Base-by-base conservation (phyloP, 2,797 vertebrate genomes). In the Loriculus beryllinus region DNA sequence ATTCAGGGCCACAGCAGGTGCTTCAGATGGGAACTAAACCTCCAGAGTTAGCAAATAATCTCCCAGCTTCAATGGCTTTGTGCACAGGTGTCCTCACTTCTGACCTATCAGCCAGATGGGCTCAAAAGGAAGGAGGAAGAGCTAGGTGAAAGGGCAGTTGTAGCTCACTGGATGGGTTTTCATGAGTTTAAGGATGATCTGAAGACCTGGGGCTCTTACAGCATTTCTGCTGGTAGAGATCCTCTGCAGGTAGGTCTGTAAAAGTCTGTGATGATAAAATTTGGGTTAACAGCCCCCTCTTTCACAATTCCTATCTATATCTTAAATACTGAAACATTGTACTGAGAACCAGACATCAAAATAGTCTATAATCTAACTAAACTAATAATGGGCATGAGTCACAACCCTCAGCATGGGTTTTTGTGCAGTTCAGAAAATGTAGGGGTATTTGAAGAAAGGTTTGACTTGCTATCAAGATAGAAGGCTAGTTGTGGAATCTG, bases 61-160 rank as follows among this genome's bases (percentile, higher is more conserved):
- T 67, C 76, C 63, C 26, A 8, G 47, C 54, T 81, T 87, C 82
- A 72, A 13, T 51, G 67, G 57, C 72, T 75, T 76, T 59, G 77
- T 56, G 89, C 74, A 52, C 93, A 95, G 95, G 93, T 93, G 91
- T 92, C 74, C 77, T 72, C 40, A 22, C 80, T 88, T 70, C 65
- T 84, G 77, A 82, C 75, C 88, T 56, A 9, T 90, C 70, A 88
- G 93, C 90, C 90, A 93, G 88, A 33, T 84, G 91, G 57, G 89
- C 87, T 93, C 26, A 12, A 56, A 79, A 88, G 83, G 88, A 76
- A 88, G 68, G 83, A 84, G 86, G 81, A 88, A 79, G 85, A 87
- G 54, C 14, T 3, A 51, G 89, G 95, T 88, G 80, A 92, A 92
- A 86, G 93, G 92, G 87, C 60, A 91, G n/a, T 35, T 90, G 5